A percentile compares a stretch with the other conserved stretches of the same genome.
phyloP scores from a whole-genome alignment of 2,888 invertebrate genomes.

The Eumacrocentrus americanus region DNA sequence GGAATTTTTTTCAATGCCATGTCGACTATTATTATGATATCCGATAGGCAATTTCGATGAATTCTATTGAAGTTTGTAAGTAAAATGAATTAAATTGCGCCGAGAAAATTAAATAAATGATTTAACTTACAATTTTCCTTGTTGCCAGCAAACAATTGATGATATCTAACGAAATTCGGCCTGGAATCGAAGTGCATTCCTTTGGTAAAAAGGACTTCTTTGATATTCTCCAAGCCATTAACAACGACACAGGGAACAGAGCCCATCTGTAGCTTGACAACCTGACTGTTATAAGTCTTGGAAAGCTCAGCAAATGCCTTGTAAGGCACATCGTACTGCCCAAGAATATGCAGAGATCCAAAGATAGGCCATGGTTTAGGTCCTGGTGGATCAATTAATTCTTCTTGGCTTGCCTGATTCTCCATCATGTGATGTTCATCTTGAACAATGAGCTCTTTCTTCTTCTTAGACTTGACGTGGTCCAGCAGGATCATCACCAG shows the following conservation, averaged over 20 bases:
- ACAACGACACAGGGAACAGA: conserved; percentile 66
- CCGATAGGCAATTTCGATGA: no score
- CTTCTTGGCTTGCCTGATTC: conserved; percentile 16
- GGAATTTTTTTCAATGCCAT: conserved; percentile 6
- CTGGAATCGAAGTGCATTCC: conserved; percentile 70
- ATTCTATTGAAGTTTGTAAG: no score
- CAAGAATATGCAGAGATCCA: conserved; percentile 66
- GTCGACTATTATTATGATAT: no score
- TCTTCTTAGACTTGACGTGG: conserved; percentile 37
- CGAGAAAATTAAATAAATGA: conserved; percentile 14
- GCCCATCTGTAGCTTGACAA: conserved; percentile 66
- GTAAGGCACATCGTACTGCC: conserved; percentile 67
- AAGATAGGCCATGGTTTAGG: conserved; percentile 66
- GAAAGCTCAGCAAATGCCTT: conserved; percentile 66
- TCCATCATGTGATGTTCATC: conserved; percentile 34
- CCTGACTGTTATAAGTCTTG: conserved; percentile 63
- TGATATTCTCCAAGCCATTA: conserved; percentile 67
- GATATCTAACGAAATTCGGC: conserved; percentile 70
- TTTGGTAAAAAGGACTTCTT: conserved; percentile 66
- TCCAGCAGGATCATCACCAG: conserved; percentile 47
- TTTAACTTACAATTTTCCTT: conserved; percentile 72
- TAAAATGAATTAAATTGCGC: neutral
- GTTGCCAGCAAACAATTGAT: conserved; percentile 69
- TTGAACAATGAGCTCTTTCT: conserved; percentile 28
- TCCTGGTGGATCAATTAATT: conserved; percentile 62